These are phyloP conservation scores for Lasioglossum calceatum DNA, from an alignment of 2,888 invertebrate genomes.

Conservation along the genomic window DNA sequence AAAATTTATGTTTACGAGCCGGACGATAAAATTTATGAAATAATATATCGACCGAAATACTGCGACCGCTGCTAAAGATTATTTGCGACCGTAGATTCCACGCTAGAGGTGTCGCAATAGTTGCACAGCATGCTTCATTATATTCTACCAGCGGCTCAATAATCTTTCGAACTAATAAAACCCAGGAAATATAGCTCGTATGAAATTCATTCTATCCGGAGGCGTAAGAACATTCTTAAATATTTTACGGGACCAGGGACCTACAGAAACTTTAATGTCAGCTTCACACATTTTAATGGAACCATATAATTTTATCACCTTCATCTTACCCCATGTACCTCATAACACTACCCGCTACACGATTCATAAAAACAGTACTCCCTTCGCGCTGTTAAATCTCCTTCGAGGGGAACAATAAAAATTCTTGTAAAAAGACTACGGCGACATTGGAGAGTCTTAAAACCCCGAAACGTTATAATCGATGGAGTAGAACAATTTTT, in stretches of 20 bases:
- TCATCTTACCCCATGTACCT: neutral
- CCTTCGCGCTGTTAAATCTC: neutral
- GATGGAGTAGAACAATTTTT: neutral
- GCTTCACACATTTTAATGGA: slow-evolving; percentile 15
- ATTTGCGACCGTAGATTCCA: neutral
- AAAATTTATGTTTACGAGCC: neutral
- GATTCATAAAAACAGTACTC: slow-evolving; percentile 13
- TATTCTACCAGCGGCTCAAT: neutral
- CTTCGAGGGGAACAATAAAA: neutral
- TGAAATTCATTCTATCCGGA: neutral
- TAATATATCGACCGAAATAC: neutral
- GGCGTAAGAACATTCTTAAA: slow-evolving; percentile 2
- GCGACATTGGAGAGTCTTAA: neutral
- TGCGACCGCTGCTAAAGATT: neutral
- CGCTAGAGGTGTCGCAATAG: neutral
- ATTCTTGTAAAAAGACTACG: neutral
- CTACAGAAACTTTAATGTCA: slow-evolving; percentile 11
- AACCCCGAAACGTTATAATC: neutral
- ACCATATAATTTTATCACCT: slow-evolving; percentile 14
- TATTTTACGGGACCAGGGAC: neutral
- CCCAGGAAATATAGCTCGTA: neutral
- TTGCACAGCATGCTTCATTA: neutral
- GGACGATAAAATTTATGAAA: neutral
- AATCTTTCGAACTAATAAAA: neutral
- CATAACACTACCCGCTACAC: slow-evolving; percentile 9